Evolutionary conservation across 2,797 vertebrate genomes (phyloP).

Genomic region (Melanotaenia pygmaea): DNA sequence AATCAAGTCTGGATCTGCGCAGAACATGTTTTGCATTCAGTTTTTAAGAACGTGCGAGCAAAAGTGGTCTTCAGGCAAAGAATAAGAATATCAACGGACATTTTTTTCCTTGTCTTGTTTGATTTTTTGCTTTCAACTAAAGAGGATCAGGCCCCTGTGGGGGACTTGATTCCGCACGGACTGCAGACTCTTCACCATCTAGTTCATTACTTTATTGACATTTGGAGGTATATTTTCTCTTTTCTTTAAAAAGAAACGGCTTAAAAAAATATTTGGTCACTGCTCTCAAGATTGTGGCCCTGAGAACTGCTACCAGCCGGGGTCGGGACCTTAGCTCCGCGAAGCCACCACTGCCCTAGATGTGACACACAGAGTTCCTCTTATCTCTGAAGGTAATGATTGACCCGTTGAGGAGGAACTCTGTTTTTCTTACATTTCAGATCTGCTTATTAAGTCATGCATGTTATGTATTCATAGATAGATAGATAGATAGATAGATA

Average conservation of each 20-base stretch:
- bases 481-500: conserved; percentile 31
- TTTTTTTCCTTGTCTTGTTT: conserved; percentile 1
- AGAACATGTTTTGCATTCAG: conserved; percentile 21
- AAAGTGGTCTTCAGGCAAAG: conserved; percentile 45
- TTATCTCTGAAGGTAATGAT: conserved; percentile 81
- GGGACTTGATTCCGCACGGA: conserved; percentile 13
- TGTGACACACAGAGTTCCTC: conserved; percentile 74
- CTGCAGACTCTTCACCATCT: conserved; percentile 10
- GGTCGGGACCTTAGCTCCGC: conserved; percentile 63
- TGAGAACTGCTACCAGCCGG: conserved; percentile 49
- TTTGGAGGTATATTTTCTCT: conserved; percentile 1
- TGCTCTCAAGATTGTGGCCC: conserved; percentile 30
- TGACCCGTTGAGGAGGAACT: background rate
- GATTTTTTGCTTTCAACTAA: background rate
- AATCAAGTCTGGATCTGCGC: conserved; percentile 35
- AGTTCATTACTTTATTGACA: conserved; percentile 24
- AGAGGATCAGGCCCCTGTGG: conserved; percentile 24
- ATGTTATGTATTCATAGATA: background rate
- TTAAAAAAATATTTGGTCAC: too few species aligned
- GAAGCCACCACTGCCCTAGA: conserved; percentile 57
- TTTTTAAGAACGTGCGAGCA: conserved; percentile 11
- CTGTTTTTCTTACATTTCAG: background rate
- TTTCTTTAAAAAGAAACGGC: background rate
- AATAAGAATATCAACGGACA: conserved; percentile 1
- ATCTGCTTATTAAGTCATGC: conserved; percentile 23